Base-by-base conservation (phyloP, 2,888 invertebrate genomes). In the Zeuzera pyrina region DNA sequence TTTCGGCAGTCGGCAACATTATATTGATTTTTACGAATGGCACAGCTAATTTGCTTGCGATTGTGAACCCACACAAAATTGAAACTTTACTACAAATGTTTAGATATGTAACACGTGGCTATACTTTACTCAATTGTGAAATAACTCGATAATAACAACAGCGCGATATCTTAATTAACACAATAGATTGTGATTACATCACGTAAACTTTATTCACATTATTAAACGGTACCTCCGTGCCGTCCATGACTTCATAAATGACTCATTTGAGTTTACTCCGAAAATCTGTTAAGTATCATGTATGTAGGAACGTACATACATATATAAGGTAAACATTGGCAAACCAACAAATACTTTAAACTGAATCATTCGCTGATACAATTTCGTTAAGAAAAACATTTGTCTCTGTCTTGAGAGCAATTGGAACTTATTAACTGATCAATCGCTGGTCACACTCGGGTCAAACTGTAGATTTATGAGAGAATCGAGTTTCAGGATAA, bases 371-470 rank as follows among this genome's bases (percentile, higher is more conserved):
- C 33, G 33, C 43, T 37, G 42, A 43, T 44, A 45, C 41, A n/a
- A n/a, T n/a, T n/a, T n/a, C n/a, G n/a, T n/a, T n/a, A n/a, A 29
- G 38, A 34, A 42, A 43, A 48, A 42, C 42, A 31, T 30, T 31
- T 35, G 39, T 34, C 37, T 33, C 29, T 25, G 39, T 35, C 23
- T 54, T 35, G 30, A 44, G 47, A 59, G 58, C 64, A 72, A 74
- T 72, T 71, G 64, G 59, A 58, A 54, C 50, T 60, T 58, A 67
- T 71, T 68, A 59, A 54, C 47, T 63, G 55, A 71, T 66, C 63
- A 59, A 63, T 51, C 44, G 45, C 47, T 47, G 53, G 53, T 51
- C 53, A 46, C 53, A 43, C 44, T 39, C 42, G 41, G 55, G 52
- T 59, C 59, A 57, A 66, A 54, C 52, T 52, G 58, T 45, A 42